Evolutionary conservation across 30 jellyfish, hydroid and myxozoan genomes (phyloP).

Genomic region (Aurelia sp.): DNA sequence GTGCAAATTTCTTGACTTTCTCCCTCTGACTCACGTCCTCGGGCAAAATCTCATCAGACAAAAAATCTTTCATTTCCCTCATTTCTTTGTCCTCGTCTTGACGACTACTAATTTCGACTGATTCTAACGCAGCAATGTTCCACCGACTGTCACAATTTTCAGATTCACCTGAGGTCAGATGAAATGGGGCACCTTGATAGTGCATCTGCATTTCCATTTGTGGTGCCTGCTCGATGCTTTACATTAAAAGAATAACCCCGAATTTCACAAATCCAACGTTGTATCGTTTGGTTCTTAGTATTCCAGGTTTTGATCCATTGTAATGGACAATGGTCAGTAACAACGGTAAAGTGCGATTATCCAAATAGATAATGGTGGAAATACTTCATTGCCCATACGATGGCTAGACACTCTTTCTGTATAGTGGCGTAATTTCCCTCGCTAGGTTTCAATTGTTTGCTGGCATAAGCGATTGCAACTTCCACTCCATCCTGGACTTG

Average conservation of each 20-base stretch:
- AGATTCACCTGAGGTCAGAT: not conserved
- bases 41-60: constrained; percentile 1
- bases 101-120: constrained; percentile 7
- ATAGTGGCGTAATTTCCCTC: constrained; percentile 2
- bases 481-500: constrained; percentile 42
- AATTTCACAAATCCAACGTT: constrained; percentile 28
- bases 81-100: constrained; percentile 13
- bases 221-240: constrained; percentile 27
- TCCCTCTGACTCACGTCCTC: not conserved
- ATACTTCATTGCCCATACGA: constrained; percentile 26
- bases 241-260: constrained; percentile 21
- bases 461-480: constrained; percentile 58
- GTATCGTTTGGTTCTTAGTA: constrained; percentile 8
- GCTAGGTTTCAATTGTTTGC: constrained; percentile 28
- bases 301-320: constrained; percentile 35
- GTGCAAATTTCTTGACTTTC: not conserved
- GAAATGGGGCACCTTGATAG: constrained; percentile 31
- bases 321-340: constrained; percentile 53
- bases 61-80: constrained; percentile 21
- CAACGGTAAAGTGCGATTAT: constrained; percentile 24
- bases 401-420: constrained; percentile 16
- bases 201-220: constrained; percentile 50
- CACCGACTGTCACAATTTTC: constrained; percentile 1
- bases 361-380: constrained; percentile 48
- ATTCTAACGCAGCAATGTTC: constrained; percentile 14